Evolutionary conservation across 1,140 invertebrate species (phyloP).

Genomic region (Drosophila dunni): DNA sequence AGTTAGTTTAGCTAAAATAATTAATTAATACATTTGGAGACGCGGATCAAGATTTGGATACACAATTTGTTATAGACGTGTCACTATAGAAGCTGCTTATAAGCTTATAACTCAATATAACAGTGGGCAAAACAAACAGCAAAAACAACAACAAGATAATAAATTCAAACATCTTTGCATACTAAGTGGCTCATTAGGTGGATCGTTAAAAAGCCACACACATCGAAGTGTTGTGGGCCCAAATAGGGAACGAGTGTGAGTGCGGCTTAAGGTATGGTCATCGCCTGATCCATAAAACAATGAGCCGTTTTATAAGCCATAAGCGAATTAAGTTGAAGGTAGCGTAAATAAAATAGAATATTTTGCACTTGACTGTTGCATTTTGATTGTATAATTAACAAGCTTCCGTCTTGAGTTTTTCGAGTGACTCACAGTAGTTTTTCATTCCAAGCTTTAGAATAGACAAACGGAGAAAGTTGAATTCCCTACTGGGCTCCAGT

Average conservation of each 20-base stretch:
- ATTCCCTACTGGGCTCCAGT: constrained; percentile 7
- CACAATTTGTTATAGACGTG: constrained; percentile 58
- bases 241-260: constrained; percentile 1
- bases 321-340: constrained; percentile 16
- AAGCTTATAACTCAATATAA: constrained; percentile 63
- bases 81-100: constrained; percentile 46
- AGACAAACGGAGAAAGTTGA: no score
- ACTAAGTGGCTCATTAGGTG: constrained; percentile 76
- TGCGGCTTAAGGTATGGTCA: background rate
- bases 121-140: constrained; percentile 39
- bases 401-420: constrained; percentile 4
- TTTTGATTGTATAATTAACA: constrained; percentile 70
- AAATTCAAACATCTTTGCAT: constrained; percentile 63
- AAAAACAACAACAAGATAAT: constrained; percentile 46
- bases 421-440: constrained; percentile 45
- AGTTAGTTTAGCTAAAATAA: constrained; percentile 40
- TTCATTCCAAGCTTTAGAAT: background rate
- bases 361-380: constrained; percentile 62
- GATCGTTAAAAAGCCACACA: constrained; percentile 72
- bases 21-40: constrained; percentile 37
- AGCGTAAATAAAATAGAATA: constrained; percentile 65
- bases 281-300: constrained; percentile 47
- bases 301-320: constrained; percentile 44
- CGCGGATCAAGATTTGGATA: constrained; percentile 26
- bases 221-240: constrained; percentile 38